Conservation (phyloP, 2,113 vertebrate genomes). For the Xiphophorus maculatus region DNA sequence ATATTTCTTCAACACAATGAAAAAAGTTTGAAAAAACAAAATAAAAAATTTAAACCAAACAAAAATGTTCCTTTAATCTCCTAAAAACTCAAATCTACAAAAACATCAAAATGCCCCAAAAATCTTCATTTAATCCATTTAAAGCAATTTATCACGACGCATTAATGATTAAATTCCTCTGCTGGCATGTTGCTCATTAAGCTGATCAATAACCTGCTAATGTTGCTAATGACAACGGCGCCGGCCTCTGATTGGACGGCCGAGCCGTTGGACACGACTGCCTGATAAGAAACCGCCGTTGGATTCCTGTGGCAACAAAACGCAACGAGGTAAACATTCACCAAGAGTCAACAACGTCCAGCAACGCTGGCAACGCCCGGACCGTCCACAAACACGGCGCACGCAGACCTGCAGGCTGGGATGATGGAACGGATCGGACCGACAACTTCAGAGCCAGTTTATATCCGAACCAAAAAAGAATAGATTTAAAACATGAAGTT, state of each 20-base stretch:
- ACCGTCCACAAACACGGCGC: constrained; percentile 46
- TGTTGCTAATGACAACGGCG: constrained; percentile 39
- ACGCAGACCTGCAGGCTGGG: constrained; percentile 26
- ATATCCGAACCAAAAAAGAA: no score
- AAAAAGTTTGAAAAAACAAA: not conserved
- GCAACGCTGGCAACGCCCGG: not conserved
- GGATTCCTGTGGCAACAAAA: constrained; percentile 56
- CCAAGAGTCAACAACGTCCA: constrained; percentile 61
- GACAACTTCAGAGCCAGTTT: not conserved
- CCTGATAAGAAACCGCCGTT: constrained; percentile 44
- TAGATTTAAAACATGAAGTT: no score
- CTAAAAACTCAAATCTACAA: constrained; percentile 35
- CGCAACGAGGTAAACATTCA: constrained; percentile 63
- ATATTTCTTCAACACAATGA: not conserved
- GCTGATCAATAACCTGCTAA: constrained; percentile 55
- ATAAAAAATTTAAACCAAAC: not conserved
- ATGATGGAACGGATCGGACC: constrained; percentile 25
- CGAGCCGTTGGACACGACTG: constrained; percentile 33
- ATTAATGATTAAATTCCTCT: constrained; percentile 47
- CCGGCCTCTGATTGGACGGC: constrained; percentile 10
- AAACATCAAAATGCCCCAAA: constrained; percentile 2
- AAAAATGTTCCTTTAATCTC: not conserved
- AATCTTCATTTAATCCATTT: not conserved
- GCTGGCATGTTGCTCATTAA: constrained; percentile 46
- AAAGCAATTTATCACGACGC: not conserved